Evolutionary conservation across 2,888 invertebrate genomes (phyloP), one percentile per base, ranked within the genome.

Genomic region (Diaphora mendica): DNA sequence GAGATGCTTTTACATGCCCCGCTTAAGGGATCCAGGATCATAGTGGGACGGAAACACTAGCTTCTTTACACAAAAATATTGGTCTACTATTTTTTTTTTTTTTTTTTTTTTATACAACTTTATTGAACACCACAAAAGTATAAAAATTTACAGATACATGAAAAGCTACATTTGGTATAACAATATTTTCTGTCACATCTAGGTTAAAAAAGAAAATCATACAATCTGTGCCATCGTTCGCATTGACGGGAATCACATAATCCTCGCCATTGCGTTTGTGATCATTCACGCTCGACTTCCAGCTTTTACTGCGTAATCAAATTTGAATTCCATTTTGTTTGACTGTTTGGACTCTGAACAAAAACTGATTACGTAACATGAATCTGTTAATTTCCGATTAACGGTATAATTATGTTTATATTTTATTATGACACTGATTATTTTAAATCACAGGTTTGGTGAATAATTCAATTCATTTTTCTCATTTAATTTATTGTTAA

Each of bases 221-320:
- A 70, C 78, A 82, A 83, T 86, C 81, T 81, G 66, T 77, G 84
- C 86, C 85, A 85, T 86, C 83, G 79, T 85, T 82, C 82, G 78
- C 82, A 85, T 82, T 86, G 84, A 82, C 81, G 77, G 78, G 86
- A 87, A 85, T 90, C 89, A 88, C 86, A 87, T 91, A 91, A 91
- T 90, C 91, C 90, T 79, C 73, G 82, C 87, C 89, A 88, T 87
- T 89, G 87, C 85, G 86, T 88, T 86, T 86, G 86, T 87, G 86
- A 89, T 88, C 87, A 88, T 88, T 91, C 89, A 91, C 90, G 91
- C 91, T 91, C 90, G 88, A 86, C 79, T 85, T 85, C 84, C 69
- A 59, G 69, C 42, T 85, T 87, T 87, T 85, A 86, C 82, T 86
- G 79, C 79, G 83, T 86, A 87, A 90, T 88, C 85, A 83, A 85